These are phyloP conservation scores for Ametastegia equiseti DNA, from an alignment of 2,888 invertebrate genomes.

Conservation along the genomic window DNA sequence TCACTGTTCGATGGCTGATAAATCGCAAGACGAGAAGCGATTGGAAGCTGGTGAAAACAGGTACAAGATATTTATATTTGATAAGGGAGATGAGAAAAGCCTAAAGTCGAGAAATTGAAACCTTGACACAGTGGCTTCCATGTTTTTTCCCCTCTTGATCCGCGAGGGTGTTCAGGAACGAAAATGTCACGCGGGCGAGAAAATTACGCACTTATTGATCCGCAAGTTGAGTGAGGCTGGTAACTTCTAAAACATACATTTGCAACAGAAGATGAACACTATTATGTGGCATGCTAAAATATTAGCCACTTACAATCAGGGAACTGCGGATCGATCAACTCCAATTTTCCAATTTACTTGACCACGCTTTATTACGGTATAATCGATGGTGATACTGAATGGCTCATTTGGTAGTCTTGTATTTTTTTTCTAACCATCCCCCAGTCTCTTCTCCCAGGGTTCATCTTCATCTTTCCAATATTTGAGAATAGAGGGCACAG, in stretches of 20 bases:
- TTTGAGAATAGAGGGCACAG: neutral
- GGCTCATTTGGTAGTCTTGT: neutral
- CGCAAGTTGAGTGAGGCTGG: neutral
- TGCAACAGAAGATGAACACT: neutral
- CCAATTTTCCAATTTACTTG: neutral
- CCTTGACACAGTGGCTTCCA: neutral
- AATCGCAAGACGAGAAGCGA: neutral
- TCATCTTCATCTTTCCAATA: neutral
- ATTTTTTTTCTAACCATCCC: neutral
- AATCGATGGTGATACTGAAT: neutral
- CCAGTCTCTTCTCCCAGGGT: neutral
- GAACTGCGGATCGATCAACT: constrained; percentile 4
- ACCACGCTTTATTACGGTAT: neutral
- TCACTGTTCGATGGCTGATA: neutral
- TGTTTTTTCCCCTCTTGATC: neutral
- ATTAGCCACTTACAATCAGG: neutral
- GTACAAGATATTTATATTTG: neutral
- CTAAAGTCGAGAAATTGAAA: neutral
- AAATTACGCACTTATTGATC: constrained; percentile 8
- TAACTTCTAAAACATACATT: neutral
- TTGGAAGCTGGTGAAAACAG: neutral
- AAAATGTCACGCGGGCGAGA: neutral
- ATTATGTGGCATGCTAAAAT: neutral
- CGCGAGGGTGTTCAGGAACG: neutral
- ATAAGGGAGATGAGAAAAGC: neutral